Evolutionary conservation across 64 coral and sea anemone genomes (phyloP), one percentile per base, ranked within the genome.

Genomic region (Acropora yongei): DNA sequence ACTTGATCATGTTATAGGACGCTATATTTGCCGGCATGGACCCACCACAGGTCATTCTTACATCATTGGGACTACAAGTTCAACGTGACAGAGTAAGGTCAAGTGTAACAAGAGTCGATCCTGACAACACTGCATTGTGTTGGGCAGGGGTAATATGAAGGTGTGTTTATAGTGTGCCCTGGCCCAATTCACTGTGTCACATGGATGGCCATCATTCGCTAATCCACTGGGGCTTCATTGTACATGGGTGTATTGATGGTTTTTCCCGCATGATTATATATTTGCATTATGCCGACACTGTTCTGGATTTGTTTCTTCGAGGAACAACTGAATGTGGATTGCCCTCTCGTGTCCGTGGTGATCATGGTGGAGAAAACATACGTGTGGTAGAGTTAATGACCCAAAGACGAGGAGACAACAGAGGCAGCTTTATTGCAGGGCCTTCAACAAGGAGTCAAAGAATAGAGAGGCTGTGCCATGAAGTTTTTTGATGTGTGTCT

Each of bases 341-440:
- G 83, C 83, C 83, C 39, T 86, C 63, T 48, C 61, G 65, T 45
- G 83, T 72, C 53, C 80, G 57, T 65, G 87, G 87, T 49, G 87
- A 89, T 89, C 87, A 89, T 41, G 87, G 72, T 89, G 88, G 88
- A 43, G 88, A 89, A 79, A 89, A 89, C 57, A 66, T 89, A 11
- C 1, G 49, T 57, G 75, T 89, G 67, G 88, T 76, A 1, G 1
- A 67, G 41, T 68, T 8, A 4, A 78, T 89, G 88, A 89, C 75
- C 51, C 50, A 89, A 89, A 16, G 4, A 44, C 66, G 88, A 89
- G 88, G 88, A 18, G 75, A 89, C 4, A 66, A 66, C 17, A 89
- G 75, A 89, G 88, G 75, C 4, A 89, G 75, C 75, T 89, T 89
- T 79, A 79, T 89, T 10, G 76, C 75, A 47, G 83, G 83, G 19